Evolutionary conservation across 2,888 invertebrate genomes (phyloP).

Genomic region (Diarsia mendica): DNA sequence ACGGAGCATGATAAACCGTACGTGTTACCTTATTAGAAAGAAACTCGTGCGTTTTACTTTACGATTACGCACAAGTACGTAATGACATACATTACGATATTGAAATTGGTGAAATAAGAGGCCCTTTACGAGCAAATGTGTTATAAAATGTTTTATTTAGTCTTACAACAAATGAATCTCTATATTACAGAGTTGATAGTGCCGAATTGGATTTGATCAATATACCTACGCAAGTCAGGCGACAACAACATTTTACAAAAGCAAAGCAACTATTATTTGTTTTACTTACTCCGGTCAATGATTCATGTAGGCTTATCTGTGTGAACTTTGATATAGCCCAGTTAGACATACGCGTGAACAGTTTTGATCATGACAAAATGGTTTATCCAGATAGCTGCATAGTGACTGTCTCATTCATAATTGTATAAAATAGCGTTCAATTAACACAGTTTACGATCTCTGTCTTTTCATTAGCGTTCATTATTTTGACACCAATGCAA

Average conservation of each 20-base stretch:
- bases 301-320: constrained; percentile 2
- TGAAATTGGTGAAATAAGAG: no score
- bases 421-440: constrained; percentile 19
- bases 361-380: constrained; percentile 12
- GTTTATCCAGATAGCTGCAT: constrained; percentile 3
- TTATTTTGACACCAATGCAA: constrained; percentile 86
- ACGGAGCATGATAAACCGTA: no score
- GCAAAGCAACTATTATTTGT: constrained; percentile 13
- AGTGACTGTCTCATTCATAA: constrained; percentile 7
- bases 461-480: constrained; percentile 81
- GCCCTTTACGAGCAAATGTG: no score
- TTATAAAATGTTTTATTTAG: constrained; percentile 33
- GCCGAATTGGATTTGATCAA: constrained; percentile 75
- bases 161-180: constrained; percentile 62
- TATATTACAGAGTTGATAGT: constrained; percentile 62
- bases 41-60: no score
- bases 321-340: neutral
- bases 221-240: constrained; percentile 69
- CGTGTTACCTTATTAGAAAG: no score
- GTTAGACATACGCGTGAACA: neutral
- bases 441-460: constrained; percentile 67
- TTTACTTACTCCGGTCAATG: constrained; percentile 3
- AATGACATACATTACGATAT: no score
- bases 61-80: no score
- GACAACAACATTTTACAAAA: constrained; percentile 73